Base-by-base conservation (phyloP, 2,888 invertebrate genomes). In the Lacanobia wlatinum region DNA sequence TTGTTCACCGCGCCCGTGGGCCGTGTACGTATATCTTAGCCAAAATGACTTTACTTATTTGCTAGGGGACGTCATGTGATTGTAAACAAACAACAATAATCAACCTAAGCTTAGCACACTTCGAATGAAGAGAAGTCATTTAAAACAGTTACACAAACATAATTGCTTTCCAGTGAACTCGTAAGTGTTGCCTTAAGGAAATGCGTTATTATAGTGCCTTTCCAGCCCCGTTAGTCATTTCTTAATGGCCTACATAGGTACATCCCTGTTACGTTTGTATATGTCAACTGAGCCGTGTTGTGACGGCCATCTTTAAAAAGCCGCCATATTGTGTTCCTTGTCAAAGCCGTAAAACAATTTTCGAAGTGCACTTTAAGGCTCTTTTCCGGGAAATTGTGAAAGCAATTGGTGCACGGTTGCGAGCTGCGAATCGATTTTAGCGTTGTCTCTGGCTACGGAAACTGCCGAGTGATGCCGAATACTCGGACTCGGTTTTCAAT, bases 181-280 rank as follows among this genome's bases (percentile, higher is more conserved):
- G 14, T 73, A 52, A 73, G 67, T 64, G 55, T 73, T 61, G 66
- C 34, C 46, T 61, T 69, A 74, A 78, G 78, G 73, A 78, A 78
- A 67, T 78, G 12, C 46, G 23, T 61, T 69, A 78, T 78, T 73
- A 73, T 23, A 78, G 18, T 69, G 55, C 64, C 52, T 58, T 48
- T 48, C 21, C 21, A 48, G 43, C 40, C n/a, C 78, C 73, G 78
- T 73, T 78, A 69, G 23, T 8, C 60, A 68, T 78, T 78, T 68
- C 74, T 61, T 73, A 78, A 78, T 78, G 64, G 52, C 28, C 52
- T 77, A 40, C 28, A 48, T n/a, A n/a, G n/a, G n/a, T 77, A 40
- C 50, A 18, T 50, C 63, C 55, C 68, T 77, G 64, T 53, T 50
- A 52, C 9, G 46, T 21, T 34, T 61, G 73, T 60, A 12, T 40